These are phyloP conservation scores for Trachemys scripta DNA, from an alignment of 2,113 vertebrate species.

Conservation along the genomic window DNA sequence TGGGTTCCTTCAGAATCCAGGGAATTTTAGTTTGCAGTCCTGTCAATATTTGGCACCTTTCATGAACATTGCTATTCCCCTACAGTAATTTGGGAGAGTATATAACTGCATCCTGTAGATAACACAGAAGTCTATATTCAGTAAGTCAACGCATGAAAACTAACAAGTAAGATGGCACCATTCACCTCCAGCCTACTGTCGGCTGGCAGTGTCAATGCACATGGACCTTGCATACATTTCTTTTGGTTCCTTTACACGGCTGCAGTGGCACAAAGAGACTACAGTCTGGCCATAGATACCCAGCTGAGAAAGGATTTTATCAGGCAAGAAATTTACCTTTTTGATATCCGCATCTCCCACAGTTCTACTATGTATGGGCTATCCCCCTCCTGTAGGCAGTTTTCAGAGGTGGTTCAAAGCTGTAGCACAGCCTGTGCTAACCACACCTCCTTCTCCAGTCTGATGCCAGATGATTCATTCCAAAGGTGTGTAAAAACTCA, in stretches of 20 bases:
- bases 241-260: rapidly evolving
- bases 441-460: no score
- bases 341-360: no score
- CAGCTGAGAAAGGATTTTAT: background rate
- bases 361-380: no score
- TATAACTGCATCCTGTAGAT: background rate
- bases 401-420: no score
- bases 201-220: rapidly evolving
- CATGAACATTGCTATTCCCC: rapidly evolving
- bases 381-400: no score
- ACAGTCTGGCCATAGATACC: background rate
- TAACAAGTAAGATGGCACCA: rapidly evolving
- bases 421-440: no score
- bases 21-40: background rate
- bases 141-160: rapidly evolving
- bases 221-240: rapidly evolving
- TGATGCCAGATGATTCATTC: no score
- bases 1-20: background rate
- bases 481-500: no score
- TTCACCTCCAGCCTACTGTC: rapidly evolving
- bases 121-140: background rate
- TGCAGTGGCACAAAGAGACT: rapidly evolving
- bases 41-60: background rate
- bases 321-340: no score
- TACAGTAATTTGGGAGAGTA: rapidly evolving